These are phyloP conservation scores for Parus major DNA, from an alignment of 2,113 vertebrate genomes.

Conservation along the genomic window DNA sequence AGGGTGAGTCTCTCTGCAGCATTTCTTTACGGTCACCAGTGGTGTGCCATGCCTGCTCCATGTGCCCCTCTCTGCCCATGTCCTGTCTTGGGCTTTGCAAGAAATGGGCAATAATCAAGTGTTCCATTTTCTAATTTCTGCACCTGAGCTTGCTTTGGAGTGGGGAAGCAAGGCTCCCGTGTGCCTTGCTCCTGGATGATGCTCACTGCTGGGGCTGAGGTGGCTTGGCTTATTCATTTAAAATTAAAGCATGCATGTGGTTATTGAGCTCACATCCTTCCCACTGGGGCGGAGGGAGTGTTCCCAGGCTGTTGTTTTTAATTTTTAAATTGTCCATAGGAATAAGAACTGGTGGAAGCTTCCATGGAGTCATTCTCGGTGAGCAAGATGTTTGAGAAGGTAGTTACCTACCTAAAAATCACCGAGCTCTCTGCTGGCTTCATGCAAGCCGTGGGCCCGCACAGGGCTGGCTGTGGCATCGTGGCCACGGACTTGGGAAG, in stretches of 20 bases:
- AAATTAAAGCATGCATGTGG: neutral
- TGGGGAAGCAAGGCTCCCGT: rapidly evolving
- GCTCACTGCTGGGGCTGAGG: neutral
- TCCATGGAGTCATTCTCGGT: neutral
- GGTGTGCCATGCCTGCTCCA: neutral
- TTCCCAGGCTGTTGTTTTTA: neutral
- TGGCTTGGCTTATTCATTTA: neutral
- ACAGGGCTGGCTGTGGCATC: neutral
- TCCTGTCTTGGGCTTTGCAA: neutral
- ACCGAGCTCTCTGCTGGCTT: neutral
- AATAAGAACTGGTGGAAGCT: neutral
- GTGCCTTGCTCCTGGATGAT: neutral
- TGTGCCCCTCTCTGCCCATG: rapidly evolving
- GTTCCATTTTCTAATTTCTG: neutral
- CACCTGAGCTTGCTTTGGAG: neutral
- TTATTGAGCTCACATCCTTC: neutral
- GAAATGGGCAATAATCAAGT: neutral
- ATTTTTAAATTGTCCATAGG: neutral
- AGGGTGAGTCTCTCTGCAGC: neutral
- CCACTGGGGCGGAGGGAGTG: neutral
- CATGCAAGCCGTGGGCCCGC: neutral
- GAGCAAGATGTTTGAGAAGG: neutral
- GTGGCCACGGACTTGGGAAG: neutral
- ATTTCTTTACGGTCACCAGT: neutral
- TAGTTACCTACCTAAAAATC: neutral